These are phyloP conservation scores for Parasteatoda lunata DNA, from an alignment of 2,888 invertebrate species.

Conservation along the genomic window DNA sequence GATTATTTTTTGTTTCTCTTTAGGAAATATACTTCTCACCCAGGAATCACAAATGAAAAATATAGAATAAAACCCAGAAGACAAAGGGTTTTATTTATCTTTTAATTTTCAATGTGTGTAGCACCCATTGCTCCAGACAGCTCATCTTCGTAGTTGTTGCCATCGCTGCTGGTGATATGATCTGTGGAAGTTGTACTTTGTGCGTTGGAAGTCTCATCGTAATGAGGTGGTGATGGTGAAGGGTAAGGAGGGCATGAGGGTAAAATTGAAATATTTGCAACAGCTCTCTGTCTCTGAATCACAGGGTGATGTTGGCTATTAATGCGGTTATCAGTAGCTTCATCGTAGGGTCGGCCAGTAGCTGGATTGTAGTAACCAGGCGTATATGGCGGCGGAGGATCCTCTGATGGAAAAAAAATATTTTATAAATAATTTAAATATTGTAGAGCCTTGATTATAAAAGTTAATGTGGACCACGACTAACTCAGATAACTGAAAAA, in stretches of 20 bases:
- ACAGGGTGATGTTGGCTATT: conserved; percentile 60
- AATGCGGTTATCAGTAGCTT: conserved; percentile 46
- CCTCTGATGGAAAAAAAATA: conserved; percentile 63
- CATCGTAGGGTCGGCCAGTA: conserved; percentile 67
- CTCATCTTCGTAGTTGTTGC: conserved; percentile 65
- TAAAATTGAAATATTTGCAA: conserved; percentile 40
- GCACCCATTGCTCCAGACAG: conserved; percentile 68
- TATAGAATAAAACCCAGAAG: conserved; percentile 19
- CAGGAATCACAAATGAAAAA: conserved; percentile 44
- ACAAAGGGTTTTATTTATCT: conserved; percentile 3
- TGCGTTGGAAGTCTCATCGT: conserved; percentile 19
- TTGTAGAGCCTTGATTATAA: no score
- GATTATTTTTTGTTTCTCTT: not conserved
- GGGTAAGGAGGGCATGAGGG: conserved; percentile 65
- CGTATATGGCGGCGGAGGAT: conserved; percentile 73
- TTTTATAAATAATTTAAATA: not conserved
- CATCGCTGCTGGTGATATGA: conserved; percentile 3
- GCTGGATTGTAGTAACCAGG: conserved; percentile 70
- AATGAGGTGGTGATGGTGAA: conserved; percentile 48
- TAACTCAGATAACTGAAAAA: no score
- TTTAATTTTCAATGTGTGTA: conserved; percentile 50
- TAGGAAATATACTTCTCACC: conserved; percentile 52
- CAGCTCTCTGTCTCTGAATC: conserved; percentile 62
- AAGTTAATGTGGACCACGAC: no score
- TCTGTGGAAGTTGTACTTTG: conserved; percentile 6